phyloP scores from a whole-genome alignment of 2,888 invertebrate species.

The Chesias legatella region DNA sequence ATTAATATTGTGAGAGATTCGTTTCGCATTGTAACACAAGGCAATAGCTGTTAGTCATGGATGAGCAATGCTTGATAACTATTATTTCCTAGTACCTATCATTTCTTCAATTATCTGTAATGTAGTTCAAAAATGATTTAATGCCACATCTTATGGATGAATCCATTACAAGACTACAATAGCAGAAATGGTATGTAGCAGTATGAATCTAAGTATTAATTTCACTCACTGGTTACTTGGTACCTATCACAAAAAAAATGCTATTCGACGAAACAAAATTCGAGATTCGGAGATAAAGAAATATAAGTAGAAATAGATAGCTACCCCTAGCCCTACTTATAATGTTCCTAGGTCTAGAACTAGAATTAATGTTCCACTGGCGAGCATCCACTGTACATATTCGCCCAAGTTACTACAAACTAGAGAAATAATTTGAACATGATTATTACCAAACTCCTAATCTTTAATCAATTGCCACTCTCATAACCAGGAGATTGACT shows the following conservation, averaged over 20 bases:
- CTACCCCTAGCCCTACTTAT: slow-evolving; percentile 6
- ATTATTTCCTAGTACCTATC: too few relatives aligned
- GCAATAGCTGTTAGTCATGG: too few relatives aligned
- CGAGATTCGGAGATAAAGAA: too few relatives aligned
- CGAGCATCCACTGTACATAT: slow-evolving; percentile 6
- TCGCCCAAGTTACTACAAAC: slow-evolving; percentile 5
- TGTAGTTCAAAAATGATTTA: slow-evolving; percentile 47
- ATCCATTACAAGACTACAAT: slow-evolving; percentile 55
- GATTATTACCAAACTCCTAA: too few relatives aligned
- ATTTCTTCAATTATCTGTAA: too few relatives aligned
- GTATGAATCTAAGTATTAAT: slow-evolving; percentile 54
- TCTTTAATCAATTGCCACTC: too few relatives aligned
- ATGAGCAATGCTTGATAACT: too few relatives aligned
- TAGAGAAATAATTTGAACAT: slow-evolving; percentile 12
- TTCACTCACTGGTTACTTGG: slow-evolving; percentile 59
- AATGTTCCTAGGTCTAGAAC: too few relatives aligned
- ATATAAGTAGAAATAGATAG: not conserved
- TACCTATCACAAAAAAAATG: slow-evolving; percentile 45
- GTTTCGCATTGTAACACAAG: slow-evolving; percentile 45
- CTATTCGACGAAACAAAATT: slow-evolving; percentile 8
- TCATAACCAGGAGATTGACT: too few relatives aligned
- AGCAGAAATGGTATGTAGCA: slow-evolving; percentile 56
- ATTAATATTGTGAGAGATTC: slow-evolving; percentile 27
- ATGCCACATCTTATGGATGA: slow-evolving; percentile 63
- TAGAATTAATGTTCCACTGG: slow-evolving; percentile 15